Evolutionary conservation across 2,888 invertebrate genomes (phyloP), one percentile per base, ranked within the genome.

Genomic region (Cerceris rybyensis): DNA sequence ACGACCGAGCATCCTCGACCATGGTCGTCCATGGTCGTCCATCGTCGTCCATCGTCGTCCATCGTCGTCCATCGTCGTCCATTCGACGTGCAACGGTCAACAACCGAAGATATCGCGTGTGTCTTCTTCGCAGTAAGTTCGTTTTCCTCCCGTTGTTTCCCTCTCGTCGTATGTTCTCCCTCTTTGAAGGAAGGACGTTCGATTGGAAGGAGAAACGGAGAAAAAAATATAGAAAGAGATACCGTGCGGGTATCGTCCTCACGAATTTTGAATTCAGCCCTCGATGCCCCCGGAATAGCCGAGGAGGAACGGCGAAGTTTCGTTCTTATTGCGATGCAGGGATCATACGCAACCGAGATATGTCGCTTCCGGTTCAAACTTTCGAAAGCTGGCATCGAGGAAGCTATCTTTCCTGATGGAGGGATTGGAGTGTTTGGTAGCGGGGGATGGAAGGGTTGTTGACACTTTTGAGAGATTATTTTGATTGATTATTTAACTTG

Each of bases 61-160:
- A 75, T 79, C 81, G 78, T 80, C 84, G 78, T 65, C 70, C 80
- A 70, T 83, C 80, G 82, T 80, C 84, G 81, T 72, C 78, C 71
- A 76, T 69, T 28, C 84, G 80, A 75, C 81, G 76, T 82, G 71
- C 78, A 71, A 83, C 86, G 87, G 88, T 88, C 88, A 88, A 86
- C 85, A 88, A 88, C 87, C 88, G 88, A 77, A 73, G 77, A 73
- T 75, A 74, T 79, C 78, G 76, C 78, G 76, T 78, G 74, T 64
- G 42, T 28, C 63, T 63, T 59, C 69, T 16, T 64, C 55, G 59
- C 65, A 41, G 61, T 59, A 4, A 16, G 8, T 46, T 46, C 46
- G 9, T 17, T 55, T 28, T 55, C 28, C 13, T 17, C 28, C 17
- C 28, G 9, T 55, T 17, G 17, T 55, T 28, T 17, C 28, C 16